Evolutionary conservation across 2,797 vertebrate genomes (phyloP).

Genomic region (Microhierax caerulescens): DNA sequence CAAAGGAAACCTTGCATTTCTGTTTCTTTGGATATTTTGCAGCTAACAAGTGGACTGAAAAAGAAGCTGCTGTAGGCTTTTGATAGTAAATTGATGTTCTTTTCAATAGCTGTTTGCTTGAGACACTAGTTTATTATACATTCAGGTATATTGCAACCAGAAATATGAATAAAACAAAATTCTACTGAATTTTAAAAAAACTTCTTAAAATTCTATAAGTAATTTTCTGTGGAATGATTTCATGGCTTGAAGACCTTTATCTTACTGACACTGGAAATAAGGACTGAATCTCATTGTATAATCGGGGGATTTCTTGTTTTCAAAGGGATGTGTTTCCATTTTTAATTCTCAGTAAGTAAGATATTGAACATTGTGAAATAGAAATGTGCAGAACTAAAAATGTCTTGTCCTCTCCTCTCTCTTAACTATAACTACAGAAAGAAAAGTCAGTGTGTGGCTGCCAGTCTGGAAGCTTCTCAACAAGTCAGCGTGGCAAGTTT

Average conservation of each 20-base stretch:
- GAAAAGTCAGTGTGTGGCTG: not conserved
- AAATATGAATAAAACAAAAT: not conserved
- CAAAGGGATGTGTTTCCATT: not conserved
- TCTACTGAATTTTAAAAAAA: not conserved
- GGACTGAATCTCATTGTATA: not conserved
- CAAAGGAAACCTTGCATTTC: not conserved
- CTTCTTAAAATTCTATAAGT: not conserved
- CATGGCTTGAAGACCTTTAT: not conserved
- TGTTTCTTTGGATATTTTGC: not conserved
- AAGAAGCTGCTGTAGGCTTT: not conserved
- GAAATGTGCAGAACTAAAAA: not conserved
- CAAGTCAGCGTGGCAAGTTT: not conserved
- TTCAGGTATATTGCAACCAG: not conserved
- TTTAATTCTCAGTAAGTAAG: not conserved
- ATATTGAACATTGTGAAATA: not conserved
- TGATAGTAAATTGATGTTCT: not conserved
- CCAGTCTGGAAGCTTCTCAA: not conserved
- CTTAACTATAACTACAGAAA: not conserved
- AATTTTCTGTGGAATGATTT: not conserved
- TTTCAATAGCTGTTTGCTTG: not conserved
- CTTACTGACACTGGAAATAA: not conserved
- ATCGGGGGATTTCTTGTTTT: not conserved
- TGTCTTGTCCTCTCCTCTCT: not conserved
- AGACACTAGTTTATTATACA: not conserved
- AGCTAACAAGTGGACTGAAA: not conserved